These are phyloP conservation scores for Tribolium madens DNA, from an alignment of 1,140 invertebrate species.

Conservation along the genomic window DNA sequence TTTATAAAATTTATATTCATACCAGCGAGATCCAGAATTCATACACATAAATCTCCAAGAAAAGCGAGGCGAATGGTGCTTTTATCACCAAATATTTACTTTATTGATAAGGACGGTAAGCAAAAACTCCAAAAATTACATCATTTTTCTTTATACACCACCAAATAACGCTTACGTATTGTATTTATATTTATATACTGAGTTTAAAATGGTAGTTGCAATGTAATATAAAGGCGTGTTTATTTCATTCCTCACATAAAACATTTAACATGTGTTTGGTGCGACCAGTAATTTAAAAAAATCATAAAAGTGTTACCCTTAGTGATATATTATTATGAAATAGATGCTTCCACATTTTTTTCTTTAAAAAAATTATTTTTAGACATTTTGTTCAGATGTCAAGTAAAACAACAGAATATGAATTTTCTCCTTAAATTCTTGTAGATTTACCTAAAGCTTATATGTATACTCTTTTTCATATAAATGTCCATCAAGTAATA, in stretches of 20 bases:
- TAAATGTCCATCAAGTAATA: too few species aligned
- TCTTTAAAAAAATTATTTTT: too few species aligned
- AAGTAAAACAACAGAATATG: too few species aligned
- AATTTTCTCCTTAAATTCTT: too few species aligned
- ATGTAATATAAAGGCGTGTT: not conserved
- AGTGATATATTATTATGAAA: too few species aligned
- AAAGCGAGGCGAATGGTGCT: constrained; percentile 1
- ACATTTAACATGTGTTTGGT: not conserved
- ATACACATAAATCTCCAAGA: constrained; percentile 27
- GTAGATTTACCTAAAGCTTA: too few species aligned
- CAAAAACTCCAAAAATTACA: constrained; percentile 14
- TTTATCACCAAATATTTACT: constrained; percentile 26
- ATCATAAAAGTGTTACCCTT: too few species aligned
- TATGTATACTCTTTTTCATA: too few species aligned
- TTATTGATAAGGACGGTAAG: not conserved
- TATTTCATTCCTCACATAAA: not conserved
- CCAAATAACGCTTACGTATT: not conserved
- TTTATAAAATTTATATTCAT: constrained; percentile 29
- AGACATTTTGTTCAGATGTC: too few species aligned
- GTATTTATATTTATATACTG: not conserved
- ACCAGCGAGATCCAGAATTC: constrained; percentile 1
- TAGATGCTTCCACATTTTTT: too few species aligned
- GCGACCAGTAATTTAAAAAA: not conserved
- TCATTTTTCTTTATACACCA: not conserved
- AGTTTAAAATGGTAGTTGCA: not conserved